Conservation (phyloP, 2,113 vertebrate genomes). For the Coreoperca whiteheadi region DNA sequence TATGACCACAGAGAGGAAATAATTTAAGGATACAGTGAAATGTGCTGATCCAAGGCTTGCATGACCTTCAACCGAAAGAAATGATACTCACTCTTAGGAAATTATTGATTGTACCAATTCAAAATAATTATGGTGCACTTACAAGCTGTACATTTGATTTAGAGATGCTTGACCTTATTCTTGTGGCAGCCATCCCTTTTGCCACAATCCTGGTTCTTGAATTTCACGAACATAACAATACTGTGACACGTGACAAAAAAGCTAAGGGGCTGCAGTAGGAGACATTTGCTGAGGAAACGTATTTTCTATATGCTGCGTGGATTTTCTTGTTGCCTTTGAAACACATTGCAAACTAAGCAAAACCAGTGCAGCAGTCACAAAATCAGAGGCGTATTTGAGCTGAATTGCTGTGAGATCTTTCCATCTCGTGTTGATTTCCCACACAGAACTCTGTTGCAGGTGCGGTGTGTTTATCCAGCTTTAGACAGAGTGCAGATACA, state of each 20-base stretch:
- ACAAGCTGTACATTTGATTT: not conserved
- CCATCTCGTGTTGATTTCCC: slow-evolving; percentile 19
- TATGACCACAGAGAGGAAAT: slow-evolving; percentile 8
- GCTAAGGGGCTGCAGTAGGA: not conserved
- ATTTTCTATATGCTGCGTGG: not conserved
- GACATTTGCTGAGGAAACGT: not conserved
- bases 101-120: slow-evolving; percentile 27
- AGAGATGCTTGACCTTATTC: not conserved
- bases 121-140: not conserved
- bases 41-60: not conserved
- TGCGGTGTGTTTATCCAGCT: slow-evolving; percentile 56
- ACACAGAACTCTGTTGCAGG: slow-evolving; percentile 53
- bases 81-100: not conserved
- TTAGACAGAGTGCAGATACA: slow-evolving; percentile 29
- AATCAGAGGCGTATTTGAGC: slow-evolving; percentile 23
- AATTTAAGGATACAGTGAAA: slow-evolving; percentile 12
- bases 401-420: slow-evolving; percentile 24
- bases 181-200: not conserved
- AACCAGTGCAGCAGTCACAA: slow-evolving; percentile 1
- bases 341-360: not conserved
- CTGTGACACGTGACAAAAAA: not conserved
- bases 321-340: slow-evolving; percentile 7
- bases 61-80: not conserved
- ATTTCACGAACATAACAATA: not conserved
- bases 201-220: not conserved